Conservation (phyloP, 2,797 vertebrate species). For the Muscicapa striata region DNA sequence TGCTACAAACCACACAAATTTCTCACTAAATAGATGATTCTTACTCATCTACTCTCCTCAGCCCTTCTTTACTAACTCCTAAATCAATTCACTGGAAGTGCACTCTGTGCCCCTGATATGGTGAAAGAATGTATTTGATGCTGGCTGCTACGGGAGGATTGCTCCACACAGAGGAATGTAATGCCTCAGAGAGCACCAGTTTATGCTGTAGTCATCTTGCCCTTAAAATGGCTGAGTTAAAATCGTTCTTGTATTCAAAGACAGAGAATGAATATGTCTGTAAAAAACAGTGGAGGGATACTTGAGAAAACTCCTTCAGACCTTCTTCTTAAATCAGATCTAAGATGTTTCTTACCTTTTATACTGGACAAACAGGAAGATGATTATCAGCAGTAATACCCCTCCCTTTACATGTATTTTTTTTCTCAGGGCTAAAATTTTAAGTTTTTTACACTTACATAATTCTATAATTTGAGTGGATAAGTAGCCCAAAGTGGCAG, state of each 20-base stretch:
- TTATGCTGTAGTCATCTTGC: background rate
- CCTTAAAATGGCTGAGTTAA: background rate
- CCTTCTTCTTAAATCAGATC: background rate
- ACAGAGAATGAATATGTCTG: background rate
- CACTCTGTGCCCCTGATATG: background rate
- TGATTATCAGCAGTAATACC: background rate
- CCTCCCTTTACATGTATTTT: rapidly evolving
- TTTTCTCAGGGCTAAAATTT: background rate
- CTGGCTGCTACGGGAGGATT: background rate
- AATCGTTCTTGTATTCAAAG: background rate
- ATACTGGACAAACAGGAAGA: too few species aligned
- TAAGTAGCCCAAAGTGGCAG: background rate
- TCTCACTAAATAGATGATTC: background rate
- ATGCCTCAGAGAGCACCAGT: background rate
- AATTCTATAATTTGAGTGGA: background rate
- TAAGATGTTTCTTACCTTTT: background rate
- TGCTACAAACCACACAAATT: background rate
- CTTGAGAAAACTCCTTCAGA: background rate
- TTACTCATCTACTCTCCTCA: background rate
- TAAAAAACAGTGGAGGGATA: background rate
- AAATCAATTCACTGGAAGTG: background rate
- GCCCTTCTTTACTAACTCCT: background rate
- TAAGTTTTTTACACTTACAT: background rate
- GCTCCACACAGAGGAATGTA: background rate
- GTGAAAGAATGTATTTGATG: background rate